Base-by-base conservation (phyloP, 2,113 vertebrate genomes). In the Prionailurus bengalensis region DNA sequence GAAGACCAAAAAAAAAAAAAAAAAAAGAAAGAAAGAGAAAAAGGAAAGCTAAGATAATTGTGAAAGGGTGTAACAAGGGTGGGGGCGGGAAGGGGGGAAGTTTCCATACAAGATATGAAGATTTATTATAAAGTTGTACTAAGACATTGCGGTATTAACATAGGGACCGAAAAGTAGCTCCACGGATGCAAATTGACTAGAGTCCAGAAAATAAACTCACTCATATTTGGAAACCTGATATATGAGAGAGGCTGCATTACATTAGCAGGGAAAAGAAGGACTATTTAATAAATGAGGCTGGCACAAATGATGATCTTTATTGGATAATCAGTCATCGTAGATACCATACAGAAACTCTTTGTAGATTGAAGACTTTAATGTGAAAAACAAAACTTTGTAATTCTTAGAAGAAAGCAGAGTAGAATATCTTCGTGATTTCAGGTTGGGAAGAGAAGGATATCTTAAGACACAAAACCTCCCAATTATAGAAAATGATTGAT, bases 231-330 rank as follows among this genome's bases (percentile, higher is more conserved):
- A 92, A 96, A 92, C 42, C 58, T 97, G 73, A 87, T 93, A 78
- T 48, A 93, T 84, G 89, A 89, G 82, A 65, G 86, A 92, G 63
- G 29, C 16, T 63, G 42, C 31, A 76, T 90, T 76, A 61, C 48
- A 78, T 92, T 95, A 33, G 25, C 76, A 39, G 25, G 48, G 42
- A 23, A 74, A 81, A 92, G 33, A 83, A 91, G 55, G 66, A 45
- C 51, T 96, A 25, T 71, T 94, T 97, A 81, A 93, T 87, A 95
- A 86, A 66, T 76, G 70, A 97, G 94, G 16, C 74, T 91, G 76
- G 65, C 39, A 87, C 15, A 91, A 95, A 61, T 87, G 86, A 79
- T 84, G 85, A 58, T 92, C 83, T 95, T 89, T 94, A 66, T 92
- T 66, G 55, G 19, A 76, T 53, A 89, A 96, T 96, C 93, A 89